phyloP scores from a whole-genome alignment of 2,888 invertebrate species.

The Agriopis leucophaearia region DNA sequence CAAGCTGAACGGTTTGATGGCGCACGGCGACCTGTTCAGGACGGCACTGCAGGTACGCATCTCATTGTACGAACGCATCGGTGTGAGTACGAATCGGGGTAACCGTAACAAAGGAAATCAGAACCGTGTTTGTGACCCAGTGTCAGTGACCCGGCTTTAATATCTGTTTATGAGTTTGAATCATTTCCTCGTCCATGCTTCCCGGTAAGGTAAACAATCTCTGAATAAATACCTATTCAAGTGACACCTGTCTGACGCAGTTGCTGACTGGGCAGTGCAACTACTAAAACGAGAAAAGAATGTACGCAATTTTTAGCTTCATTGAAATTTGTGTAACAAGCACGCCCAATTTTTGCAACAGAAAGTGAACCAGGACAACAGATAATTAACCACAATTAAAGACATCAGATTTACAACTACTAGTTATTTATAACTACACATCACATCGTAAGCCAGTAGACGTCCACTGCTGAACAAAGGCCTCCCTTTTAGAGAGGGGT shows the following conservation, averaged over 20 bases:
- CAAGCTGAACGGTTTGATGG: slow-evolving; percentile 87
- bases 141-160: slow-evolving; percentile 46
- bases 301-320: background rate
- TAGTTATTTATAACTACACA: too few relatives aligned
- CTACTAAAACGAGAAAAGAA: slow-evolving; percentile 11
- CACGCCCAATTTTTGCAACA: background rate
- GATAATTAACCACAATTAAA: background rate
- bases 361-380: background rate
- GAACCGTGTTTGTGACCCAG: slow-evolving; percentile 44
- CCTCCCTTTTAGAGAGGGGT: too few relatives aligned
- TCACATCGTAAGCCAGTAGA: too few relatives aligned
- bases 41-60: slow-evolving; percentile 87
- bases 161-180: slow-evolving; percentile 37
- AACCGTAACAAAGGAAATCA: slow-evolving; percentile 44
- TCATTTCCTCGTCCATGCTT: slow-evolving; percentile 20
- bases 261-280: background rate
- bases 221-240: slow-evolving; percentile 1
- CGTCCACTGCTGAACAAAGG: too few relatives aligned
- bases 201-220: slow-evolving; percentile 7
- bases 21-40: slow-evolving; percentile 88
- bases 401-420: background rate
- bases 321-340: background rate
- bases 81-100: slow-evolving; percentile 37
- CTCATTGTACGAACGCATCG: slow-evolving; percentile 31
- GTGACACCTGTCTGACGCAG: background rate